Evolutionary conservation across 2,797 vertebrate species (phyloP), one percentile per base, ranked within the genome.

Genomic region (Typhlichthys subterraneus): DNA sequence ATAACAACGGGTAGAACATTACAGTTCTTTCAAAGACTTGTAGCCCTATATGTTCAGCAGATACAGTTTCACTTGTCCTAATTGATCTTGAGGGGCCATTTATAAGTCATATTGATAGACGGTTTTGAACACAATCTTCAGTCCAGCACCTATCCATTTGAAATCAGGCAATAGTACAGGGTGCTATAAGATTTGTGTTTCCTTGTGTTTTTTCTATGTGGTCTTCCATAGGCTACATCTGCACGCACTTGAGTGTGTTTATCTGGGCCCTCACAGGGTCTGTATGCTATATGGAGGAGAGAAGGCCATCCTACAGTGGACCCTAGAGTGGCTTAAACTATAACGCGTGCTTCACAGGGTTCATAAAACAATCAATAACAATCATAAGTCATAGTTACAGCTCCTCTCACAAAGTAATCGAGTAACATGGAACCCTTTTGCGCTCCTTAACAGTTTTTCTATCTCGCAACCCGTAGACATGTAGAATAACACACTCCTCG

Each of bases 351-450:
- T 81, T 80, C 58, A 71, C 72, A 78, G 38, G 65, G 59, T 82
- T 80, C 86, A 83, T 89, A 88, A 85, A 90, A 87, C 82, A 76
- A 91, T 89, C 85, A 88, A 89, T 86, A 87, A 89, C 86, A 86
- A 88, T 76, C 76, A 77, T 88, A 85, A 87, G 81, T 89, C 88
- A 87, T 80, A 82, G 74, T 77, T 66, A 68, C 67, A 69, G 79
- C 73, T 72, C 57, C 70, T 67, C 85, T 79, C 75, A 53, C 59
- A 52, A 68, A 69, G 75, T 82, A 45, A 73, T 80, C 80, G 77
- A 79, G 77, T 83, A 84, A 77, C 76, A 78, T 66, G 61, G 70
- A 67, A 66, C 38, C 53, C 46, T 62, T 57, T 31, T 49, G 12
- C 53, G 4, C 53, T n/a, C 59, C 9, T 14, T 17, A 1, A 33